These are phyloP conservation scores for Zelostemma sp. DNA, from an alignment of 1,140 invertebrate species.

Conservation along the genomic window DNA sequence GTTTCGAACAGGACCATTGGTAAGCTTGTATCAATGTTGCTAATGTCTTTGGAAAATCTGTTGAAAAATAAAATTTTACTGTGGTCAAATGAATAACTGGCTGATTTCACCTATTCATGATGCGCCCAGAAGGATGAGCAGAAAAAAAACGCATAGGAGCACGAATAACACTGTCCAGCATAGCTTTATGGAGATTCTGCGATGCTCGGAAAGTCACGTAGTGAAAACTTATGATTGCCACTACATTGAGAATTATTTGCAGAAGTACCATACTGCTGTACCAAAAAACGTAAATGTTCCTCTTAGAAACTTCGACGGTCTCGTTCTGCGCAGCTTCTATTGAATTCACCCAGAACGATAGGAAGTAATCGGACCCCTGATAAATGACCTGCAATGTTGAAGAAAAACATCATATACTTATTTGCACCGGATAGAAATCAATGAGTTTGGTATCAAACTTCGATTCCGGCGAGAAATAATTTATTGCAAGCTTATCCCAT, in stretches of 20 bases:
- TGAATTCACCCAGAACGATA: conserved; percentile 73
- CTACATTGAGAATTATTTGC: conserved; percentile 73
- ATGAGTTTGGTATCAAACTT: no score
- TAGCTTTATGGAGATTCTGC: no score
- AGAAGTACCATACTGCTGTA: conserved; percentile 73
- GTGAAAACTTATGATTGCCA: conserved; percentile 76
- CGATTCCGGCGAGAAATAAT: no score
- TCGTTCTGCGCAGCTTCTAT: conserved; percentile 10
- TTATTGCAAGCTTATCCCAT: no score
- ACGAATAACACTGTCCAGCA: conserved; percentile 82
- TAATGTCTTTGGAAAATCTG: conserved; percentile 87
- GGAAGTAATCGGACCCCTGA: conserved; percentile 75
- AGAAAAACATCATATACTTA: no score
- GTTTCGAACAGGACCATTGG: conserved; percentile 82
- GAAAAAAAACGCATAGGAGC: conserved; percentile 80
- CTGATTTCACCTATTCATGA: conserved; percentile 81
- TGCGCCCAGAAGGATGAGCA: conserved; percentile 81
- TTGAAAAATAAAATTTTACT: conserved; percentile 47
- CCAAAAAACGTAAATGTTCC: conserved; percentile 54
- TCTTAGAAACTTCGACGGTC: conserved; percentile 1
- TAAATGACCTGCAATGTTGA: no score
- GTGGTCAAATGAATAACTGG: no score
- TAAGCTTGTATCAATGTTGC: conserved; percentile 86
- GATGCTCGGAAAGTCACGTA: conserved; percentile 79
- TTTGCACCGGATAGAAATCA: no score